These are phyloP conservation scores for Polypedilum vanderplanki DNA, from an alignment of 1,140 invertebrate species.

Conservation along the genomic window DNA sequence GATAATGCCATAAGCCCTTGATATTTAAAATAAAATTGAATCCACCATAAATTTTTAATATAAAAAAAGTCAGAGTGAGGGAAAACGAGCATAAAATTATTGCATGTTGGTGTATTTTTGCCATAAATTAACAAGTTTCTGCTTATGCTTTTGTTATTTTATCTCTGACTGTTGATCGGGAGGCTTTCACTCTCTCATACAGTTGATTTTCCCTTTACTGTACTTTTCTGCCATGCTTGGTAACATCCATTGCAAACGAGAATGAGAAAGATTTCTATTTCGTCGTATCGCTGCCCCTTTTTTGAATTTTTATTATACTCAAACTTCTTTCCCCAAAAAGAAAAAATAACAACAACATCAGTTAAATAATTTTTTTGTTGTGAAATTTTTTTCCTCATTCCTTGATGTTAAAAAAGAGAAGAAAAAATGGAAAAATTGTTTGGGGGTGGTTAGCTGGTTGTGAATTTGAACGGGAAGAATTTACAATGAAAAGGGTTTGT, in stretches of 20 bases:
- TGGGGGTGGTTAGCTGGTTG: background rate
- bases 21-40: slow-evolving; percentile 24
- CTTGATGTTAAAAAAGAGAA: slow-evolving; percentile 2
- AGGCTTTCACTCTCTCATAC: background rate
- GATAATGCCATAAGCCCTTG: slow-evolving; percentile 22
- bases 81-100: slow-evolving; percentile 25
- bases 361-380: background rate
- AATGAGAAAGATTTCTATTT: background rate
- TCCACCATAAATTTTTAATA: slow-evolving; percentile 25
- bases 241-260: background rate
- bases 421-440: background rate
- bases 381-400: background rate
- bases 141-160: slow-evolving; percentile 11
- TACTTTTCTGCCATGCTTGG: background rate
- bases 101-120: slow-evolving; percentile 20
- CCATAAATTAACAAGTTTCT: slow-evolving; percentile 21
- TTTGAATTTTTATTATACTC: background rate
- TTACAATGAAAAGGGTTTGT: background rate
- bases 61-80: background rate
- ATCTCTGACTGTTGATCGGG: background rate
- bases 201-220: background rate
- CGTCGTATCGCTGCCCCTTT: background rate
- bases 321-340: background rate
- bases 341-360: background rate
- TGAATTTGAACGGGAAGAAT: too few relatives aligned